Conservation (phyloP, 1,140 invertebrate genomes). For the Solen grandis region DNA sequence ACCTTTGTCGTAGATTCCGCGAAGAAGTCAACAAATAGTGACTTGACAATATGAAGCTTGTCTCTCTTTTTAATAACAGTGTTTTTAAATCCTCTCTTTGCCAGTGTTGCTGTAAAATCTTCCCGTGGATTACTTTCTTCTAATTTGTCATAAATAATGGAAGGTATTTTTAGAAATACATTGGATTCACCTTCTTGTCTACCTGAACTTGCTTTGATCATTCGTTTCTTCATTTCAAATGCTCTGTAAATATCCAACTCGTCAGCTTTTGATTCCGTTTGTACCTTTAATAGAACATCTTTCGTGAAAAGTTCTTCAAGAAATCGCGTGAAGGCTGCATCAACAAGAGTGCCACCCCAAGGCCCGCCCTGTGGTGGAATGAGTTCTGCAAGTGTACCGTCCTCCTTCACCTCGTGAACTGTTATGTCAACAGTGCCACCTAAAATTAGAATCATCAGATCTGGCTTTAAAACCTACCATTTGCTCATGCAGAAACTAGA, state of each 20-base stretch:
- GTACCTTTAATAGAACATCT: conserved; percentile 20
- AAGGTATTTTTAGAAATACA: conserved; percentile 32
- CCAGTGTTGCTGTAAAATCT: not conserved
- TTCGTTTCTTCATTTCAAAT: conserved; percentile 53
- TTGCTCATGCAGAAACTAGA: no score
- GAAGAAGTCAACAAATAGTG: conserved; percentile 32
- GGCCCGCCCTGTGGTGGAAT: conserved; percentile 43
- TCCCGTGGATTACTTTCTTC: conserved; percentile 8
- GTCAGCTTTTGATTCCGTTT: conserved; percentile 27
- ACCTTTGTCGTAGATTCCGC: conserved; percentile 19
- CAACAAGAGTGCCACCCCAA: conserved; percentile 59
- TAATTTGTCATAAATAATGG: conserved; percentile 8
- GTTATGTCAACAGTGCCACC: conserved; percentile 62
- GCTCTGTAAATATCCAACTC: conserved; percentile 35
- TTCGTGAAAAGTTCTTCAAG: conserved; percentile 39
- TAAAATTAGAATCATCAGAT: conserved; percentile 1
- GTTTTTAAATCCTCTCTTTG: not conserved
- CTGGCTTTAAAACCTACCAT: no score
- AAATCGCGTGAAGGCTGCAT: conserved; percentile 39
- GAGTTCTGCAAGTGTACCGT: conserved; percentile 45
- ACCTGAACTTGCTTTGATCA: not conserved
- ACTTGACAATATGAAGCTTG: conserved; percentile 15
- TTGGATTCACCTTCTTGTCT: conserved; percentile 1
- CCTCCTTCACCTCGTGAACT: conserved; percentile 25
- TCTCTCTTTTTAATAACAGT: conserved; percentile 35